Percentiles rank a stretch among this genome's conserved stretches.
Evolutionary conservation across 2,888 invertebrate species (phyloP).

Genomic region (Charanyca ferruginea): DNA sequence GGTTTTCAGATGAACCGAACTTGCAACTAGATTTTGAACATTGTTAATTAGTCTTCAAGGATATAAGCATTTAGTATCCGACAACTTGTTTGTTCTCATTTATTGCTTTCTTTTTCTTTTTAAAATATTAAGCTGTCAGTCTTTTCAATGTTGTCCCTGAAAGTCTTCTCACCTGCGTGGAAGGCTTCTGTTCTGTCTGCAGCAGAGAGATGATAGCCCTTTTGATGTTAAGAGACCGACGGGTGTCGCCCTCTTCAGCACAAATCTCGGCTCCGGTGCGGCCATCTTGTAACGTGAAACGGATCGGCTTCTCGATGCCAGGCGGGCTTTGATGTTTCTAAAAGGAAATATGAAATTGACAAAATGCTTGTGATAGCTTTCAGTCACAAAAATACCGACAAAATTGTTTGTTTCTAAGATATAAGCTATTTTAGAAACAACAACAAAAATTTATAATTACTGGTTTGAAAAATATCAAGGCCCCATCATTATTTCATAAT

Average conservation of each 20-base stretch:
- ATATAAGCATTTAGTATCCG: too few relatives aligned
- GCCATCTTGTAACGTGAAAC: constrained; percentile 95
- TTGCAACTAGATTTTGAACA: too few relatives aligned
- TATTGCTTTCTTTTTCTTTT: neutral
- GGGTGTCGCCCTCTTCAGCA: constrained; percentile 93
- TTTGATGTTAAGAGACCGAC: constrained; percentile 97
- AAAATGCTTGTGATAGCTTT: neutral
- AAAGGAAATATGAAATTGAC: neutral
- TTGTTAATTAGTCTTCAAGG: too few relatives aligned
- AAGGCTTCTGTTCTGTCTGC: constrained; percentile 92
- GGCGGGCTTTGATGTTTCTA: constrained; percentile 86
- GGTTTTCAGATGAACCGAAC: too few relatives aligned
- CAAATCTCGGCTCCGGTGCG: constrained; percentile 95
- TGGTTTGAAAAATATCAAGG: too few relatives aligned
- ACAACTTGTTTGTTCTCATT: too few relatives aligned
- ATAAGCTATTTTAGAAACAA: too few relatives aligned
- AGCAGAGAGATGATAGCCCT: constrained; percentile 96
- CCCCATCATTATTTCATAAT: too few relatives aligned
- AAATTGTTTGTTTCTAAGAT: too few relatives aligned
- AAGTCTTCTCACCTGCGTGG: constrained; percentile 82
- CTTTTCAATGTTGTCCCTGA: neutral
- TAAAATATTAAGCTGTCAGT: neutral
- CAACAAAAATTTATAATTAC: too few relatives aligned
- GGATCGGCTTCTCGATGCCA: constrained; percentile 94
- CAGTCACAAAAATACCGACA: too few relatives aligned